phyloP scores from a whole-genome alignment of 2,888 invertebrate species.

The Platycheirus rosarum region DNA sequence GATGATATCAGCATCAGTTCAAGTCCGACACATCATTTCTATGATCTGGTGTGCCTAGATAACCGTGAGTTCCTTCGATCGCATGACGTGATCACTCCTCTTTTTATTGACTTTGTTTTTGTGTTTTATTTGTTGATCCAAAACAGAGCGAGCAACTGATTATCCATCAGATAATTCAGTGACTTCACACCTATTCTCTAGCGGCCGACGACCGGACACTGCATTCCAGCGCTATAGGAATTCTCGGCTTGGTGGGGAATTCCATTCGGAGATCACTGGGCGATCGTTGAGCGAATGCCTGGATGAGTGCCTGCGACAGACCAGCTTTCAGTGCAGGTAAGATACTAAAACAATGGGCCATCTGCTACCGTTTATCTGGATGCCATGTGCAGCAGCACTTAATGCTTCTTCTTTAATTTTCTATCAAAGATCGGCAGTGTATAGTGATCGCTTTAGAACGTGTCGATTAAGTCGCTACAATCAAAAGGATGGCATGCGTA shows the following conservation, averaged over 20 bases:
- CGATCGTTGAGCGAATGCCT: constrained; percentile 94
- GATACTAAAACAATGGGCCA: constrained; percentile 23
- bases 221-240: constrained; percentile 93
- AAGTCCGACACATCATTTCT: constrained; percentile 93
- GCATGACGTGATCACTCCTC: constrained; percentile 54
- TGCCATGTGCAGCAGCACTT: constrained; percentile 35
- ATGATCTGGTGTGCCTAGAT: constrained; percentile 94
- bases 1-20: constrained; percentile 93
- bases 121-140: constrained; percentile 51
- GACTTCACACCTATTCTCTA: constrained; percentile 92
- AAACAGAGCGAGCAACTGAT: constrained; percentile 92
- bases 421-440: constrained; percentile 88
- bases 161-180: constrained; percentile 92
- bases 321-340: constrained; percentile 91
- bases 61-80: constrained; percentile 87
- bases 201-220: constrained; percentile 92
- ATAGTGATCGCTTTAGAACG: constrained; percentile 92
- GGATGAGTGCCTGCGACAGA: constrained; percentile 94
- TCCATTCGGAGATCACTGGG: constrained; percentile 94
- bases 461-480: constrained; percentile 93
- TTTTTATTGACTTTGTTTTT: constrained; percentile 44
- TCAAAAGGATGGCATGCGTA: constrained; percentile 93
- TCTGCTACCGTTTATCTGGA: constrained; percentile 66
- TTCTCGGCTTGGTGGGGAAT: constrained; percentile 93
- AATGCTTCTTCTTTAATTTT: constrained; percentile 56